Base-by-base conservation (phyloP, 2,113 vertebrate genomes). In the Zapus hudsonius region DNA sequence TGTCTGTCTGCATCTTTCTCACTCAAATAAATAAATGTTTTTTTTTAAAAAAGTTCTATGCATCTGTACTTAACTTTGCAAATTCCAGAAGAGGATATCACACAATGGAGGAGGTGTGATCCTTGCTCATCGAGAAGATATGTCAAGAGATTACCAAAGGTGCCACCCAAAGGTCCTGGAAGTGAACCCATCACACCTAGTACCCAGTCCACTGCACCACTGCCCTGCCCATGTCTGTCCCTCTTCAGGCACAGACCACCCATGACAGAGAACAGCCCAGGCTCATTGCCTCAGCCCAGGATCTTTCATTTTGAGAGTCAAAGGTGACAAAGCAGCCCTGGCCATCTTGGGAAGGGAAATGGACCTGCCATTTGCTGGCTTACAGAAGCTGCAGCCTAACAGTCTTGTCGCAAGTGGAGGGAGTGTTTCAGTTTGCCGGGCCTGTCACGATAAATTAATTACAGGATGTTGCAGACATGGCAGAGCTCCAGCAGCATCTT, bases 371-470 rank as follows among this genome's bases (percentile, higher is more conserved):
- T 95, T 95, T 89, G 57, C 94, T 87, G 92, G 96, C 97, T 96
- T 97, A 91, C 40, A 95, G 92, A 92, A 95, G 97, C 96, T 98
- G 96, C 97, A 97, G 96, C 93, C 87, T 95, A 98, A 97, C 97
- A 98, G 98, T 98, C 98, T n/a, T 99, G 99, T 99, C 91, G 99
- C 98, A 99, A 99, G 99, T 94, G 98, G 98, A 99, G 99, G 99
- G 98, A 98, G 98, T 98, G 99, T 99, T 99, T 99, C 99, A 99
- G 99, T 99, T 99, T 99, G 99, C 98, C 98, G 98, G 98, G 98
- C 98, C 98, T 99, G 99, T 99, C 99, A 99, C 98, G 99, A 99
- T 99, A 99, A 99, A 99, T 99, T 99, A 99, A 99, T 99, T 98
- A 99, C 98, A 99, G 99, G 99, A 99, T 99, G 99, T 99, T 99